A percentile compares a stretch with the other conserved stretches of the same genome.
phyloP scores from a whole-genome alignment of 1,140 invertebrate genomes.

The Drosophila funebris region DNA sequence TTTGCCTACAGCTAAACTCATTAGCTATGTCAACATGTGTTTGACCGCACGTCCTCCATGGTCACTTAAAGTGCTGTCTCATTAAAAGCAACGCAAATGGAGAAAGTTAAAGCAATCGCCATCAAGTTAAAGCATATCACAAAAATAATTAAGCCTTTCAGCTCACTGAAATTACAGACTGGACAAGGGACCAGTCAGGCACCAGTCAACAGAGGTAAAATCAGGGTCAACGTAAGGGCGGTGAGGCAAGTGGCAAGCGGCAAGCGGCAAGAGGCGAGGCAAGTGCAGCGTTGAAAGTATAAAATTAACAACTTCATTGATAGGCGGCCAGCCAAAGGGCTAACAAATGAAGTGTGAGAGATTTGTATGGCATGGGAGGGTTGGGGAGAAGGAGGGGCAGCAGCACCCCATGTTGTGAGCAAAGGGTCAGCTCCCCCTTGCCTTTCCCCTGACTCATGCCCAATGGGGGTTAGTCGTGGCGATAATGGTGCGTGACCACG shows the following conservation, averaged over 20 bases:
- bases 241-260: not conserved
- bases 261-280: not conserved
- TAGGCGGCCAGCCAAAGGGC: constrained; percentile 60
- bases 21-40: not conserved
- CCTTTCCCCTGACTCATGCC: not conserved
- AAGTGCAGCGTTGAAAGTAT: constrained; percentile 47
- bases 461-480: constrained; percentile 23
- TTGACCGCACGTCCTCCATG: not conserved
- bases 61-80: not conserved
- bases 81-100: not conserved
- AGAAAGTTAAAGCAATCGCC: constrained; percentile 24
- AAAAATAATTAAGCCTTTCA: constrained; percentile 47
- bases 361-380: not conserved
- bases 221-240: not conserved
- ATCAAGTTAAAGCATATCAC: constrained; percentile 26
- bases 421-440: not conserved
- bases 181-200: constrained; percentile 8
- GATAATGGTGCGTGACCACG: constrained; percentile 83
- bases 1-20: not conserved
- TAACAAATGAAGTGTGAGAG: constrained; percentile 59
- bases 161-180: constrained; percentile 31
- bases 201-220: not conserved
- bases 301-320: constrained; percentile 82
- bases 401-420: not conserved
- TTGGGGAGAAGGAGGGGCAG: not conserved